Percentiles rank a stretch among this genome's conserved stretches.
phyloP scores from a whole-genome alignment of 2,797 vertebrate genomes.

The Amniataba percoides region DNA sequence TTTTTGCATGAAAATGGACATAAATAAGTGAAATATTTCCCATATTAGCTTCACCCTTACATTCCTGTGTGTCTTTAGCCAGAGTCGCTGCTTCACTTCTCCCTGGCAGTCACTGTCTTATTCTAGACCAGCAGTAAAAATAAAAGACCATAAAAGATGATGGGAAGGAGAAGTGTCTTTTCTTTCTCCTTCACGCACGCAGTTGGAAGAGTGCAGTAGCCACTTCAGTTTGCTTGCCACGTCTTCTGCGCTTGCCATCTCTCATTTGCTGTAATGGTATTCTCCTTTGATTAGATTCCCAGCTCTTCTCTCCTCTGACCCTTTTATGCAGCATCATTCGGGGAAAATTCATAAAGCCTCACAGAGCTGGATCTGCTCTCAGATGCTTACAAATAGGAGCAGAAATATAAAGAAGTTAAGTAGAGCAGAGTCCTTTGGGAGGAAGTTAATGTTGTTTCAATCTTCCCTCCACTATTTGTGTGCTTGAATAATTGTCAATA shows the following conservation, averaged over 20 bases:
- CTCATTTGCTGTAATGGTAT: conserved; percentile 79
- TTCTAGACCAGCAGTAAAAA: conserved; percentile 37
- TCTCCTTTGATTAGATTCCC: conserved; percentile 79
- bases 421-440: conserved; percentile 2
- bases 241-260: conserved; percentile 69
- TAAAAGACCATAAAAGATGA: conserved; percentile 52
- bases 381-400: conserved; percentile 28
- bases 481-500: neutral
- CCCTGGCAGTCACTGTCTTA: conserved; percentile 38
- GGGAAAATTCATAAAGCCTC: conserved; percentile 58
- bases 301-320: conserved; percentile 65
- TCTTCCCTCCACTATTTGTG: conserved; percentile 7
- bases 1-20: conserved; percentile 2
- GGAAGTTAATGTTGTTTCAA: conserved; percentile 24
- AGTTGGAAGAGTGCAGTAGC: conserved; percentile 53
- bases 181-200: conserved; percentile 54
- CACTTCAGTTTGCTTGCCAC: conserved; percentile 64
- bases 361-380: conserved; percentile 43
- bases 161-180: conserved; percentile 50
- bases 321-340: conserved; percentile 71
- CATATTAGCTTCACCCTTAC: neutral
- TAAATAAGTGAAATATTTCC: neutral
- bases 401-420: conserved; percentile 30
- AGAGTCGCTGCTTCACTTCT: conserved; percentile 6
- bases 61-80: neutral